Evolutionary conservation across 2,888 invertebrate species (phyloP).

Genomic region (Myopa tessellatipennis): DNA sequence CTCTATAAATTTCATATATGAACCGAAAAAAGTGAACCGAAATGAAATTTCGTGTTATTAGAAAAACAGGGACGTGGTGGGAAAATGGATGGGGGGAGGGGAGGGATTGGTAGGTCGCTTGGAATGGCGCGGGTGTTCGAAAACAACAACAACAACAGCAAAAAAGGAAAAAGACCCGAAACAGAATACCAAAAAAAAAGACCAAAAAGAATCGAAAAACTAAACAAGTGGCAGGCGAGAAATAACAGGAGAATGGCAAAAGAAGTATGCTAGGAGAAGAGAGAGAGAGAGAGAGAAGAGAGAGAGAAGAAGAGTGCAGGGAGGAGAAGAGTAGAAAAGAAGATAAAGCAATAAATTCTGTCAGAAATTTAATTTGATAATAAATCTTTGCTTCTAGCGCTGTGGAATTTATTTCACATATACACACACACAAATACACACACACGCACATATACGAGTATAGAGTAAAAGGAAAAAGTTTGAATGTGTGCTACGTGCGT

Average conservation of each 20-base stretch:
- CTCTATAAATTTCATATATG: conserved; percentile 60
- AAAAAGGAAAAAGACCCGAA: neutral
- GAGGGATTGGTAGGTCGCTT: neutral
- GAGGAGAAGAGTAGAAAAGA: conserved; percentile 46
- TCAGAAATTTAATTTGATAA: conserved; percentile 71
- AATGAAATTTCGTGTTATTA: conserved; percentile 48
- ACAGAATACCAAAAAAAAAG: neutral
- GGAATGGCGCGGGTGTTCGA: neutral
- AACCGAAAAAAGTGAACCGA: conserved; percentile 36
- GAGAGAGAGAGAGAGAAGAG: neutral
- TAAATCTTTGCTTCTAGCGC: conserved; percentile 70
- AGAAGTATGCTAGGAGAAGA: conserved; percentile 59
- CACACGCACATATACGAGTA: conserved; percentile 50
- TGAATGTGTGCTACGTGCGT: conserved; percentile 58
- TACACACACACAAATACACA: conserved; percentile 48
- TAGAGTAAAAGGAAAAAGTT: conserved; percentile 37
- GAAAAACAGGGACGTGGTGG: neutral
- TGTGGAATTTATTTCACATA: conserved; percentile 67
- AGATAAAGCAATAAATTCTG: conserved; percentile 70
- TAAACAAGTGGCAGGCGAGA: conserved; percentile 51
- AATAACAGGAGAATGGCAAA: neutral
- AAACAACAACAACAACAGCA: neutral
- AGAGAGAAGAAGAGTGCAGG: neutral
- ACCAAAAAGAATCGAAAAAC: conserved; percentile 26
- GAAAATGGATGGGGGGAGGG: neutral